Evolutionary conservation across 2,113 vertebrate species (phyloP).

Genomic region (Pterocles gutturalis): DNA sequence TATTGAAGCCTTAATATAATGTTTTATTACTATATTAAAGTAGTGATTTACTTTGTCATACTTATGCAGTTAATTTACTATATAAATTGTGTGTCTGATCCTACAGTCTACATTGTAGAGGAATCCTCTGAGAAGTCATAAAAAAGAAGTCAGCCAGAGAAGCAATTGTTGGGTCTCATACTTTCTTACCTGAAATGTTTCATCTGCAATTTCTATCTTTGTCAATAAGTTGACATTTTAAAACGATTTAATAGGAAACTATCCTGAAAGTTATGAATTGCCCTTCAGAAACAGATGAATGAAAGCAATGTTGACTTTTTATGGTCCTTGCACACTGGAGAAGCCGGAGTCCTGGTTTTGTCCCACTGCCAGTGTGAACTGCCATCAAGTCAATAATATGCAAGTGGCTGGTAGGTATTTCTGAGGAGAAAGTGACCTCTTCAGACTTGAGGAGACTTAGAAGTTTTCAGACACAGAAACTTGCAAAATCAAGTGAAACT

Average conservation of each 20-base stretch:
- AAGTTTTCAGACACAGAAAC: not conserved
- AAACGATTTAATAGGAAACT: not conserved
- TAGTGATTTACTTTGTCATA: conserved; percentile 47
- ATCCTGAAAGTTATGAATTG: not conserved
- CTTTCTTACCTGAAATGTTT: not conserved
- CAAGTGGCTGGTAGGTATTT: not conserved
- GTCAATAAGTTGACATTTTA: not conserved
- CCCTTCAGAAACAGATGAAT: not conserved
- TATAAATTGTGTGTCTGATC: conserved; percentile 25
- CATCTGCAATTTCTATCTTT: not conserved
- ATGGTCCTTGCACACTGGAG: not conserved
- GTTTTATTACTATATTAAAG: conserved; percentile 36
- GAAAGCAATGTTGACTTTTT: not conserved
- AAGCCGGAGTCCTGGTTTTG: not conserved
- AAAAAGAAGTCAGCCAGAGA: not conserved
- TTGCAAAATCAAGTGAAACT: not conserved
- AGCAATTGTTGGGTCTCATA: not conserved
- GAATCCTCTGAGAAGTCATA: conserved; percentile 12
- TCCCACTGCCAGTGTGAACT: not conserved
- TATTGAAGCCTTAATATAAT: not conserved
- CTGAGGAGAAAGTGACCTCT: not conserved
- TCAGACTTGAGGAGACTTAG: not conserved
- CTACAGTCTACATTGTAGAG: not conserved
- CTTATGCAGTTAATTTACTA: not conserved
- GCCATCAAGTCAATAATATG: not conserved